Evolutionary conservation across 30 jellyfish, hydroid and myxozoan species (phyloP).

Genomic region (Haliclystus octoradiatus): DNA sequence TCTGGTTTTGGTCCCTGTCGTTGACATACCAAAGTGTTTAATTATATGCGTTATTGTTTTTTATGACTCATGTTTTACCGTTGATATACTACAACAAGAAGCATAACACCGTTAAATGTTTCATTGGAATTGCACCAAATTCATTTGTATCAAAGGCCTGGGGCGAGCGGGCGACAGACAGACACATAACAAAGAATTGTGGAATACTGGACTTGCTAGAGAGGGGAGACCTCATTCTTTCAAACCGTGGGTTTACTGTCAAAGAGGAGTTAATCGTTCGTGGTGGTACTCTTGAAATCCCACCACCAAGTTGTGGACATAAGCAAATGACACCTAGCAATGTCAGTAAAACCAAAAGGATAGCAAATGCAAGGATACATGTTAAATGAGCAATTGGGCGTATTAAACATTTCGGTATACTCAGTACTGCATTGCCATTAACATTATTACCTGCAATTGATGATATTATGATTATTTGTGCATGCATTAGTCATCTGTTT

Average conservation of each 20-base stretch:
- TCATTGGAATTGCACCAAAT: constrained; percentile 45
- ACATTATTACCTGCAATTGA: constrained; percentile 8
- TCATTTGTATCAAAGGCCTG: constrained; percentile 20
- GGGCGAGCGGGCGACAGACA: constrained; percentile 51
- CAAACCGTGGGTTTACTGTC: constrained; percentile 56
- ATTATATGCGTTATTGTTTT: too few species aligned
- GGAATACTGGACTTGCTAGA: constrained; percentile 33
- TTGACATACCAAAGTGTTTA: too few species aligned
- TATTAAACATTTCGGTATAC: constrained; percentile 4
- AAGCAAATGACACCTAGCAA: constrained; percentile 4
- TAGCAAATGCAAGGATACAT: too few species aligned
- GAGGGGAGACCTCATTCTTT: constrained; percentile 44
- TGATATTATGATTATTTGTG: constrained; percentile 10
- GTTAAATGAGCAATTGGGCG: constrained; percentile 12
- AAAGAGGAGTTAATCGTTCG: constrained; percentile 26
- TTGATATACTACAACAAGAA: too few species aligned
- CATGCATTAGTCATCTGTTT: background rate
- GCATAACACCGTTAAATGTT: constrained; percentile 27
- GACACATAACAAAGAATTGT: constrained; percentile 24
- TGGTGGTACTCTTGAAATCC: constrained; percentile 7
- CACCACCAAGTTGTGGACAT: constrained; percentile 10
- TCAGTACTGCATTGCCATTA: constrained; percentile 6
- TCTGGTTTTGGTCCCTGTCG: too few species aligned
- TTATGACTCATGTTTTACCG: too few species aligned
- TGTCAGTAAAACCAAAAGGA: constrained; percentile 2